Evolutionary conservation across 1,140 invertebrate genomes (phyloP).

Genomic region (Geopemphigus sp.): DNA sequence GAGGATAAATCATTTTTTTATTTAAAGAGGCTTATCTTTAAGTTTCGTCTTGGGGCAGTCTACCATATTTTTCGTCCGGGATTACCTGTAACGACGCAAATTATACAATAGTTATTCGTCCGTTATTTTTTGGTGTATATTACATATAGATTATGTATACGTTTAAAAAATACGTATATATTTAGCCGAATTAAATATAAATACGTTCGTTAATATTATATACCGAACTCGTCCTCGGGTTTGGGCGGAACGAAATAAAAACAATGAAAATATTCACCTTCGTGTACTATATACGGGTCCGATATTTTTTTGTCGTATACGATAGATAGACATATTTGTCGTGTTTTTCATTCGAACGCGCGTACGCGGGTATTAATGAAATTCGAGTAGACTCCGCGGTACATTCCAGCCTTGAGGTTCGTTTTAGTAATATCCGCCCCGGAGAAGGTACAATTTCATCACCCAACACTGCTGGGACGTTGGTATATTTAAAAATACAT

Average conservation of each 20-base stretch:
- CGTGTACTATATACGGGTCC: slow-evolving; percentile 11
- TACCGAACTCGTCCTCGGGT: background rate
- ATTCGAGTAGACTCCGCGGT: slow-evolving; percentile 3
- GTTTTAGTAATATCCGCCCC: background rate
- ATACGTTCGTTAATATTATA: too few relatives aligned
- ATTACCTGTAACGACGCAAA: too few relatives aligned
- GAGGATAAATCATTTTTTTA: too few relatives aligned
- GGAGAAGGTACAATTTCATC: background rate
- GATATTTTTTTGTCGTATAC: background rate
- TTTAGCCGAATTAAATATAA: too few relatives aligned
- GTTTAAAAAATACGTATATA: too few relatives aligned
- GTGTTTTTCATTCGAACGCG: background rate
- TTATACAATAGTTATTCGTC: too few relatives aligned
- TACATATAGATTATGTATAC: too few relatives aligned
- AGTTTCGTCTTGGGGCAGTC: too few relatives aligned
- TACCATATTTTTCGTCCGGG: too few relatives aligned
- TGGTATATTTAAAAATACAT: slow-evolving; percentile 10
- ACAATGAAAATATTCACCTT: too few relatives aligned
- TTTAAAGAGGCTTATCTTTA: too few relatives aligned
- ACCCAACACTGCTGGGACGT: background rate
- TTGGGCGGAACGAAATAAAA: background rate
- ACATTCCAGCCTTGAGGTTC: background rate
- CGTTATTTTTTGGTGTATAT: too few relatives aligned
- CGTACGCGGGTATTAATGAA: background rate
- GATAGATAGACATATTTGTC: slow-evolving; percentile 1